Percentiles rank a stretch among this genome's conserved stretches.
phyloP scores from a whole-genome alignment of 1,140 invertebrate genomes.

The Ectropis grisescens region DNA sequence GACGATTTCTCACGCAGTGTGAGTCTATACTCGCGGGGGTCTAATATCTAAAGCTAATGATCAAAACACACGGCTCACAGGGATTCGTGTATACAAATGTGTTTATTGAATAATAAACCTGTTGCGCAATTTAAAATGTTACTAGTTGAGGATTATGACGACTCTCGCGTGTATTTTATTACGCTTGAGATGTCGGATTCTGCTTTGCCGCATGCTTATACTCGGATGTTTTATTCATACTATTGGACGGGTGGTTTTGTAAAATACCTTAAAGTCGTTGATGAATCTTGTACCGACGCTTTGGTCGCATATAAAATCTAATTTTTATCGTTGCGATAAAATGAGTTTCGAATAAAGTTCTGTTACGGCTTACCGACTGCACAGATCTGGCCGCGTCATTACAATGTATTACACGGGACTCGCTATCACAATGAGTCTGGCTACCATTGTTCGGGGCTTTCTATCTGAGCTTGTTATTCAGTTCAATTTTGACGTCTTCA shows the following conservation, averaged over 20 bases:
- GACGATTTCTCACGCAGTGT: conserved; percentile 41
- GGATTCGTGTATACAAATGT: conserved; percentile 33
- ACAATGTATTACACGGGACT: conserved; percentile 30
- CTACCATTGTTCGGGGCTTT: conserved; percentile 47
- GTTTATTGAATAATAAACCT: conserved; percentile 37
- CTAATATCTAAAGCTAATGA: conserved; percentile 36
- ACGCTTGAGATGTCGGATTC: conserved; percentile 12
- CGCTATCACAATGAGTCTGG: conserved; percentile 37
- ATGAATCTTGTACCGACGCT: too few species aligned
- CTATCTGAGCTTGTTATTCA: conserved; percentile 40
- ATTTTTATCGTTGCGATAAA: too few species aligned
- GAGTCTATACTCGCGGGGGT: conserved; percentile 27
- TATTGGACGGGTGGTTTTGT: not conserved
- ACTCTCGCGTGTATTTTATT: conserved; percentile 17
- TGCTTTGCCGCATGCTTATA: conserved; percentile 11
- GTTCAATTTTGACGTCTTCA: conserved; percentile 57
- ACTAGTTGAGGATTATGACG: conserved; percentile 12
- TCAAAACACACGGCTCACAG: conserved; percentile 30
- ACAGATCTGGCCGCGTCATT: conserved; percentile 16
- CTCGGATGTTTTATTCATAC: conserved; percentile 20
- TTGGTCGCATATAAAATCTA: too few species aligned
- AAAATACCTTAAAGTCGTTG: too few species aligned
- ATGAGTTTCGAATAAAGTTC: too few species aligned
- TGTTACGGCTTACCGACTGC: too few species aligned
- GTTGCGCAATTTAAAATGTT: conserved; percentile 25